These are phyloP conservation scores for Agrochola lychnidis DNA, from an alignment of 2,888 invertebrate genomes.

Conservation along the genomic window DNA sequence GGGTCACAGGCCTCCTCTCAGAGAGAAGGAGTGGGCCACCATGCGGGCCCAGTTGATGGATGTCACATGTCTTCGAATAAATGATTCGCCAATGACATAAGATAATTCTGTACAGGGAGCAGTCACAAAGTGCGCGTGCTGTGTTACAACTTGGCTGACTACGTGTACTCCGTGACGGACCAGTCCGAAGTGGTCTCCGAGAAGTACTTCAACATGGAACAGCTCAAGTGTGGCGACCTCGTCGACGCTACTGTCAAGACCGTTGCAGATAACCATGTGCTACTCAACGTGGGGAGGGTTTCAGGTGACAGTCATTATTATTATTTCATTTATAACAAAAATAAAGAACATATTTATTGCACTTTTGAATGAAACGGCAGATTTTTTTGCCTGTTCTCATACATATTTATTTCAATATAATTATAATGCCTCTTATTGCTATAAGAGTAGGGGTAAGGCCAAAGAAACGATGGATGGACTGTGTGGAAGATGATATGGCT, in stretches of 20 bases:
- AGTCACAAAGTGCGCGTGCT: slow-evolving; percentile 91
- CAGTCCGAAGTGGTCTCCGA: slow-evolving; percentile 90
- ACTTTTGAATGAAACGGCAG: not conserved
- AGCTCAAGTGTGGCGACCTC: slow-evolving; percentile 89
- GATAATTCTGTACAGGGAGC: slow-evolving; percentile 77
- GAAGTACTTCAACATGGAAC: slow-evolving; percentile 88
- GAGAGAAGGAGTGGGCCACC: not conserved
- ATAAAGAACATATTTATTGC: not conserved
- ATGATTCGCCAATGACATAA: not conserved
- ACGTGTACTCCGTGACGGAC: slow-evolving; percentile 92
- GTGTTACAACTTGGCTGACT: slow-evolving; percentile 92
- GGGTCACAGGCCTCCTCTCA: not conserved
- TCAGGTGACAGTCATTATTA: slow-evolving; percentile 75
- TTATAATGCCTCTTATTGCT: not conserved
- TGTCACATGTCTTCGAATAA: not conserved
- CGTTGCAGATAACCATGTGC: slow-evolving; percentile 87
- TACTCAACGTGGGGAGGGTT: slow-evolving; percentile 87
- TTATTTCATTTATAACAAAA: not conserved
- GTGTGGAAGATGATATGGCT: not conserved
- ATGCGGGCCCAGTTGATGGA: not conserved
- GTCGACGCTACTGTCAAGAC: slow-evolving; percentile 88
- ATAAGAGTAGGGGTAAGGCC: not conserved
- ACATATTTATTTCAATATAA: too few relatives aligned
- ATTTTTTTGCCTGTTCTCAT: not conserved
- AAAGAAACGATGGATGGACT: not conserved